Conservation (phyloP, 2,888 invertebrate species). For the Zhengitettix transpicula region DNA sequence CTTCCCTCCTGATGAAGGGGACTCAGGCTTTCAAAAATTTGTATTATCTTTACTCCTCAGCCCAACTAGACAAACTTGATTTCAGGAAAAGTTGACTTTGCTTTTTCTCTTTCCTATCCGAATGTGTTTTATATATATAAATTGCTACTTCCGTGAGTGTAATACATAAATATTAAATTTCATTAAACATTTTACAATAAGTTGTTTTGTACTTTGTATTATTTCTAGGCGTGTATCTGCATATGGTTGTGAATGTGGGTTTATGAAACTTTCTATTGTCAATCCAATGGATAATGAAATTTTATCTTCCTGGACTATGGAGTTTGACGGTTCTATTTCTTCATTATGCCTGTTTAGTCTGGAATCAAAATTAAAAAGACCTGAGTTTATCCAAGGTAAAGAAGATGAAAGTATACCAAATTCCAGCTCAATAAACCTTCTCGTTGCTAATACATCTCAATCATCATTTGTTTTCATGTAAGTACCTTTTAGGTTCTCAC, state of each 20-base stretch:
- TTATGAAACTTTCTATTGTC: constrained; percentile 33
- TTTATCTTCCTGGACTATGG: constrained; percentile 30
- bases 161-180: no score
- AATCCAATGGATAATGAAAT: constrained; percentile 31
- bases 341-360: constrained; percentile 31
- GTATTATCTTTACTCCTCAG: no score
- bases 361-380: constrained; percentile 16
- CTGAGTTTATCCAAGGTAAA: constrained; percentile 12
- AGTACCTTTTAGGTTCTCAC: constrained; percentile 16
- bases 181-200: no score
- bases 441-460: constrained; percentile 37
- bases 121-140: no score
- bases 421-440: constrained; percentile 30
- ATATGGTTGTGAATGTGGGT: constrained; percentile 43
- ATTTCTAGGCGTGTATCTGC: constrained; percentile 34
- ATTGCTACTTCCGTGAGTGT: no score
- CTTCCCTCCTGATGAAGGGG: no score
- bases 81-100: no score
- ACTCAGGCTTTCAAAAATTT: no score
- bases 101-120: no score
- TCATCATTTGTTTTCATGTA: constrained; percentile 41
- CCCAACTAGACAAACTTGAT: no score
- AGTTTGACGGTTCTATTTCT: constrained; percentile 37
- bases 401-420: constrained; percentile 9
- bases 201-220: background rate